A percentile compares a stretch with the other conserved stretches of the same genome.
These are phyloP conservation scores for Galeopterus variegatus DNA, from an alignment of 2,113 vertebrate species.

Conservation along the genomic window DNA sequence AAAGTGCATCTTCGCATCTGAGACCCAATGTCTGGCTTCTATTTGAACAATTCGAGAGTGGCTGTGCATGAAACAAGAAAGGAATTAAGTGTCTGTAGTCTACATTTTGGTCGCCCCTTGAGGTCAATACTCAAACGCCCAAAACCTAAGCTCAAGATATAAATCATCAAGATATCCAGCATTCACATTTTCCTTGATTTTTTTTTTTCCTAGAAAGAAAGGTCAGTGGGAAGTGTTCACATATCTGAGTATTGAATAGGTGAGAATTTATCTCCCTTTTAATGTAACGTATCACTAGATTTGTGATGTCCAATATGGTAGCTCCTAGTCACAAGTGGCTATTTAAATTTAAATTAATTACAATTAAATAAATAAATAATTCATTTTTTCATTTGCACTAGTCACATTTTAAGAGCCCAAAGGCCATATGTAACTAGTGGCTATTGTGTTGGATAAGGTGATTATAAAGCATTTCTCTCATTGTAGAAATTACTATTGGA, in stretches of 20 bases:
- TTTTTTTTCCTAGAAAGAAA: neutral
- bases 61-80: neutral
- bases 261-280: neutral
- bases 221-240: neutral
- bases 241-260: neutral
- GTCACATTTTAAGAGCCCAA: neutral
- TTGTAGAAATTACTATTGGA: neutral
- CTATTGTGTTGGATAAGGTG: neutral
- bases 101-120: neutral
- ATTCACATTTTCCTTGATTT: neutral
- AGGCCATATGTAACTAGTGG: neutral
- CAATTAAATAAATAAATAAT: neutral
- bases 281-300: neutral
- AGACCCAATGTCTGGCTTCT: neutral
- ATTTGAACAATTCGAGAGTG: neutral
- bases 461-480: neutral
- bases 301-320: neutral
- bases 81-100: neutral
- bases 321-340: neutral
- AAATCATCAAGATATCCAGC: neutral
- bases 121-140: neutral
- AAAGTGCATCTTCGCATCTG: neutral
- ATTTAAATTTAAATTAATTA: constrained; percentile 46
- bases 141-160: neutral
- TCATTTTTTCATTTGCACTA: neutral